These are phyloP conservation scores for Ceratina australensis DNA, from an alignment of 1,140 invertebrate species.

Conservation along the genomic window DNA sequence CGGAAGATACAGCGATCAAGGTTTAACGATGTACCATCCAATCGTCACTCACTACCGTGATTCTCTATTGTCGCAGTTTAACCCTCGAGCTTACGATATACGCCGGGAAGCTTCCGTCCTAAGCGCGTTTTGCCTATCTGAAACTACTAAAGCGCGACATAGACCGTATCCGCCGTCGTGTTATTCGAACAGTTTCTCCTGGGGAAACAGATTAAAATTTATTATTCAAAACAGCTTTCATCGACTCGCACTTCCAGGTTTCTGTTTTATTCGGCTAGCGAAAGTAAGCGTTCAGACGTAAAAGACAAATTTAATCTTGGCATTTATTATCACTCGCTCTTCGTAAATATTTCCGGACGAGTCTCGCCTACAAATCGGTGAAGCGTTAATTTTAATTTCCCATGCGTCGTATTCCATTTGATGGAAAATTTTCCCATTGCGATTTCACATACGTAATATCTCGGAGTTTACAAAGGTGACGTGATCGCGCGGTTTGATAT, in stretches of 20 bases:
- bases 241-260: too few relatives aligned
- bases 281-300: too few relatives aligned
- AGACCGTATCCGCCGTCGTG: not conserved
- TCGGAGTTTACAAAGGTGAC: constrained; percentile 38
- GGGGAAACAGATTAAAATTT: too few relatives aligned
- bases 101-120: not conserved
- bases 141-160: not conserved
- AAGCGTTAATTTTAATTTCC: not conserved
- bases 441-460: constrained; percentile 14
- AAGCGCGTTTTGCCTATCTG: not conserved
- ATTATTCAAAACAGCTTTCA: too few relatives aligned
- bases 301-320: too few relatives aligned
- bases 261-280: too few relatives aligned
- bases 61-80: constrained; percentile 20
- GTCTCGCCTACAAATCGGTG: not conserved
- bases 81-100: constrained; percentile 6
- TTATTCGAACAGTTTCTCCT: not conserved
- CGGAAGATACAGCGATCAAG: constrained; percentile 38
- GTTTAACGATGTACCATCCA: constrained; percentile 49
- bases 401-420: too few relatives aligned
- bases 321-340: too few relatives aligned
- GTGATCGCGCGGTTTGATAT: constrained; percentile 34
- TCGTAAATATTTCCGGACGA: too few relatives aligned
- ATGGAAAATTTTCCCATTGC: too few relatives aligned
- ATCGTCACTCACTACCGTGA: constrained; percentile 21